Conservation (phyloP, 2,113 vertebrate species). For the Amblyornis subalaris region DNA sequence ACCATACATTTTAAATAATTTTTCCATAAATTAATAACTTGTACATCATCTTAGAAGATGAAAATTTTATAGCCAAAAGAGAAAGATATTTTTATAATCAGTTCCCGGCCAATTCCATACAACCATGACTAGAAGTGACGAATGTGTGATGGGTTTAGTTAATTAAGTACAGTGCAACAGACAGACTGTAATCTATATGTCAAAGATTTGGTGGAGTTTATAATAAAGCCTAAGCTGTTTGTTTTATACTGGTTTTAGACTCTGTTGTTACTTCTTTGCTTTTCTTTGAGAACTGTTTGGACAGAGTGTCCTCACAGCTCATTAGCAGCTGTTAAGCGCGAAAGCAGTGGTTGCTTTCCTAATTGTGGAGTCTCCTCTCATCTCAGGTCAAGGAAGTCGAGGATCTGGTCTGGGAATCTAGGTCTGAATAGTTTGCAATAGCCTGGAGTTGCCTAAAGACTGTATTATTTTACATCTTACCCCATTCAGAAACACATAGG, state of each 20-base stretch:
- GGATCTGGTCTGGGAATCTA: background rate
- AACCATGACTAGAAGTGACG: background rate
- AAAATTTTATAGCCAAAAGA: background rate
- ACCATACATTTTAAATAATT: background rate
- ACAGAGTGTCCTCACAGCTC: background rate
- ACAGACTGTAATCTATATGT: background rate
- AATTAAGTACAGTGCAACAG: background rate
- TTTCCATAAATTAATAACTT: background rate
- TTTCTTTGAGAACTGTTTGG: background rate
- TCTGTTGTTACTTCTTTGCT: background rate
- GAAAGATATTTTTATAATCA: background rate
- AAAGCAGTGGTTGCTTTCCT: background rate
- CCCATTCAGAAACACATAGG: background rate
- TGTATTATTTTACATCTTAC: background rate
- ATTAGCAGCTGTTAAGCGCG: background rate
- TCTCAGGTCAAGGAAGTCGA: background rate
- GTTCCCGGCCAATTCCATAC: background rate
- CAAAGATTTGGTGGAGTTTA: background rate
- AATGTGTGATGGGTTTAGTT: background rate
- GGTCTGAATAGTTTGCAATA: background rate
- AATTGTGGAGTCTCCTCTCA: background rate
- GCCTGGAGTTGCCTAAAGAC: background rate
- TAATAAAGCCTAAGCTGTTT: background rate
- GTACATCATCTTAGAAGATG: background rate
- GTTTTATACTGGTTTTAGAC: background rate